Base-by-base conservation (phyloP, 1,140 invertebrate genomes). In the Tribolium madens region DNA sequence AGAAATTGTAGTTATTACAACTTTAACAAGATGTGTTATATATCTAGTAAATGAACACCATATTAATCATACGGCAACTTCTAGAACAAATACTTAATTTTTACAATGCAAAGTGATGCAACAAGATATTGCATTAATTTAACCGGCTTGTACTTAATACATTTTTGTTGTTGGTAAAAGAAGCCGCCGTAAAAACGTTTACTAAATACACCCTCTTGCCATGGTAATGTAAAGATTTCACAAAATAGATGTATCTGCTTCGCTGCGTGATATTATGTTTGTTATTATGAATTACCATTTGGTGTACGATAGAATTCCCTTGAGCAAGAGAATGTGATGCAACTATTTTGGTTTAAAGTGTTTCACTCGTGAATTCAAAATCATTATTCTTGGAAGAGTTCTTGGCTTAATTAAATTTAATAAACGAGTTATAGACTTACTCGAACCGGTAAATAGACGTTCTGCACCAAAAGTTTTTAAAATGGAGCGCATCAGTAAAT, bases 331-430 rank as follows among this genome's bases (percentile, higher is more conserved):
- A 15, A 26, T 21, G 15, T 57, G 52, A 57, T 57, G 52, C 52
- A 57, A 57, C 52, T 10, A 57, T 57, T 57, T 57, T 57, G 17
- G 15, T 57, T 57, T 57, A 57, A 57, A 57, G 52, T 57, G 52
- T 57, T 57, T 57, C 9, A 57, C 52, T 57, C 52, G 18, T 57
- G 52, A 17, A 57, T 18, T 26, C 9, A 53, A 14, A 52, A 57
- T 57, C 10, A 57, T 57, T 17, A 21, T 57, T 17, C 4, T 57
- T 21, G n/a, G 52, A 57, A 10, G 52, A 10, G 17, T 57, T 42
- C 52, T 18, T 52, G 18, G 18, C 18, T 15, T 21, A 57, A 57
- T 57, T 26, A 57, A 26, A 21, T 57, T 52, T 15, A 52, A 52
- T 15, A 14, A 52, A 52, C 10, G 17, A 52, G 15, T 6, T 52